These are phyloP conservation scores for Labroides dimidiatus DNA, from an alignment of 2,797 vertebrate species.

Conservation along the genomic window DNA sequence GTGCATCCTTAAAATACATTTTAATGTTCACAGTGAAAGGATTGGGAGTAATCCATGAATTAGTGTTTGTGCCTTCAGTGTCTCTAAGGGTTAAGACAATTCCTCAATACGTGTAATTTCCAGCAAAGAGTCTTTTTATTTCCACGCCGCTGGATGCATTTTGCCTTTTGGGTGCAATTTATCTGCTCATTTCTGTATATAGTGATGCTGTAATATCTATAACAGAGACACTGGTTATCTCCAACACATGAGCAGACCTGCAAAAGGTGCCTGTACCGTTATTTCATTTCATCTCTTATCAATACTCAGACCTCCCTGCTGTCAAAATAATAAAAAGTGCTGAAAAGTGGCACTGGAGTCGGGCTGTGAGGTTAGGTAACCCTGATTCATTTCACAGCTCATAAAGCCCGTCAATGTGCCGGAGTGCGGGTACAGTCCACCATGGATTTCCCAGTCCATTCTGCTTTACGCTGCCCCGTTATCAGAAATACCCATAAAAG, in stretches of 20 bases:
- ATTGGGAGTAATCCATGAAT: constrained; percentile 10
- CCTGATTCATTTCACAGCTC: constrained; percentile 80
- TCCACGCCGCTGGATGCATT: constrained; percentile 29
- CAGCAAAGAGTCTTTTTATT: constrained; percentile 17
- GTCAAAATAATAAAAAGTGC: constrained; percentile 71
- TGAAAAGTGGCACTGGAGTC: constrained; percentile 56
- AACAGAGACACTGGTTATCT: constrained; percentile 39
- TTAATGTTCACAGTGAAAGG: constrained; percentile 19
- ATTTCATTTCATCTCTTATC: constrained; percentile 68
- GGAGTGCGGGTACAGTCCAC: constrained; percentile 56
- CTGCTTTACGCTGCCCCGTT: constrained; percentile 50
- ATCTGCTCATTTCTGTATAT: constrained; percentile 40
- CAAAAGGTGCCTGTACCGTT: constrained; percentile 47
- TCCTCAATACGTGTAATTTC: constrained; percentile 17
- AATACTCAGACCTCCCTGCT: constrained; percentile 53
- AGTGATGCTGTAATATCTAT: constrained; percentile 23
- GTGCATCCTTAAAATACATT: constrained; percentile 19
- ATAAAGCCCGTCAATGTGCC: constrained; percentile 65
- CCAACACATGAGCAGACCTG: constrained; percentile 43
- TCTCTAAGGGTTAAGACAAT: constrained; percentile 2
- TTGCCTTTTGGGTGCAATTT: constrained; percentile 48
- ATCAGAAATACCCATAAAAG: constrained; percentile 72
- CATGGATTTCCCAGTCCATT: constrained; percentile 46
- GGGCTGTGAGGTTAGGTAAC: constrained; percentile 66
- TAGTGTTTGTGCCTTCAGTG: background rate